Evolutionary conservation across 2,888 invertebrate genomes (phyloP).

Genomic region (Trissonchulus sp.): DNA sequence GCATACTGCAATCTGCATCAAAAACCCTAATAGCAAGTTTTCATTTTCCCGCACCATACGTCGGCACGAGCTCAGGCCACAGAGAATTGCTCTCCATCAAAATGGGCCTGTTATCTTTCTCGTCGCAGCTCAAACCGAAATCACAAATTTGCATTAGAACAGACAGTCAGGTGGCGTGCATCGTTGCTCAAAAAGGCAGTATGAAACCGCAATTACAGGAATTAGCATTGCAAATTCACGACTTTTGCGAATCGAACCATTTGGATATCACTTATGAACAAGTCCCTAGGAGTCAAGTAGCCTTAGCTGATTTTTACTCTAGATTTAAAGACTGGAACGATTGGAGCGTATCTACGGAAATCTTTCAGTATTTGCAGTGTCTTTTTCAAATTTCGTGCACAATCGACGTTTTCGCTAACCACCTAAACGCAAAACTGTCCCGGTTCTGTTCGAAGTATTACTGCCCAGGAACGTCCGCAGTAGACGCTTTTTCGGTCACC

Average conservation of each 20-base stretch:
- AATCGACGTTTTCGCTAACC: not conserved
- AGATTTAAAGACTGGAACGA: not conserved
- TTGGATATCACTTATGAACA: not conserved
- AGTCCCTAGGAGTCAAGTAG: not conserved
- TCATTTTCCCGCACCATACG: not conserved
- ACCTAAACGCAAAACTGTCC: not conserved
- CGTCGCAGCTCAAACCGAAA: too few species aligned
- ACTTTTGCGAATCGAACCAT: not conserved
- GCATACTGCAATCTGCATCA: not conserved
- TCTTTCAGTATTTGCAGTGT: not conserved
- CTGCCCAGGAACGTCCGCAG: not conserved
- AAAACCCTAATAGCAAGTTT: not conserved
- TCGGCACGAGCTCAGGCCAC: not conserved
- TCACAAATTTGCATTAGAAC: too few species aligned
- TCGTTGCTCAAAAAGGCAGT: not conserved
- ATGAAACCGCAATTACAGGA: slow-evolving; percentile 1
- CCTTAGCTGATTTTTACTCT: slow-evolving; percentile 5
- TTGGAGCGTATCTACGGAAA: not conserved
- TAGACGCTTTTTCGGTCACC: too few species aligned
- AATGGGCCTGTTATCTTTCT: not conserved
- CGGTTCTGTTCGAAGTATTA: not conserved
- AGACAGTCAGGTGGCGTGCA: not conserved
- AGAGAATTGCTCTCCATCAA: not conserved
- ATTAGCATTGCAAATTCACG: not conserved
- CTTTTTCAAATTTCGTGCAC: not conserved